A percentile compares a stretch with the other conserved stretches of the same genome.
Conservation (phyloP, 2,888 invertebrate genomes). For the Didymodactylos carnosus region DNA sequence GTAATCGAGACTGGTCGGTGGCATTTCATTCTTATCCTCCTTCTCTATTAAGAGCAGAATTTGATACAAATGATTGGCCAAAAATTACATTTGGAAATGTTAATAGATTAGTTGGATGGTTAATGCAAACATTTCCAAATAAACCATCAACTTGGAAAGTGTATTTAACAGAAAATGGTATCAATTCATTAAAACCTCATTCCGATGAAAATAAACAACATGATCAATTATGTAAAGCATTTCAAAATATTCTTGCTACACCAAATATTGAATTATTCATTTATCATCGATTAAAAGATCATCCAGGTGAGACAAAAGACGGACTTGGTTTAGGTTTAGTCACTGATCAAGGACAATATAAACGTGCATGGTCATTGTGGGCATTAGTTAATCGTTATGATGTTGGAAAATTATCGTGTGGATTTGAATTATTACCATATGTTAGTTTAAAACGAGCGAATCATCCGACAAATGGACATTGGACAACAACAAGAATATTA, state of each 20-base stretch:
- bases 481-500: not conserved
- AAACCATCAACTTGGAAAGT: not conserved
- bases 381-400: not conserved
- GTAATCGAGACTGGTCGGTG: not conserved
- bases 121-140: not conserved
- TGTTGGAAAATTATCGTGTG: not conserved
- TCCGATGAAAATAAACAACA: not conserved
- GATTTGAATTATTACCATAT: not conserved
- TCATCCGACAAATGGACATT: not conserved
- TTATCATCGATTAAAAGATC: not conserved
- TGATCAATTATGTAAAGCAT: not conserved
- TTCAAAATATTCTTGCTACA: not conserved
- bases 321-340: not conserved
- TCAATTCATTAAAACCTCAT: not conserved
- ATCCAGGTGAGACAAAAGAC: not conserved
- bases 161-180: not conserved
- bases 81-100: not conserved
- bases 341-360: not conserved
- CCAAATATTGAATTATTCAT: not conserved
- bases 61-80: not conserved
- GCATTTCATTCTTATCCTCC: not conserved
- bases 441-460: not conserved
- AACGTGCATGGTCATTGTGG: not conserved
- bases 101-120: not conserved
- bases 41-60: not conserved